Base-by-base conservation (phyloP, 2,888 invertebrate species). In the Macaria notata region DNA sequence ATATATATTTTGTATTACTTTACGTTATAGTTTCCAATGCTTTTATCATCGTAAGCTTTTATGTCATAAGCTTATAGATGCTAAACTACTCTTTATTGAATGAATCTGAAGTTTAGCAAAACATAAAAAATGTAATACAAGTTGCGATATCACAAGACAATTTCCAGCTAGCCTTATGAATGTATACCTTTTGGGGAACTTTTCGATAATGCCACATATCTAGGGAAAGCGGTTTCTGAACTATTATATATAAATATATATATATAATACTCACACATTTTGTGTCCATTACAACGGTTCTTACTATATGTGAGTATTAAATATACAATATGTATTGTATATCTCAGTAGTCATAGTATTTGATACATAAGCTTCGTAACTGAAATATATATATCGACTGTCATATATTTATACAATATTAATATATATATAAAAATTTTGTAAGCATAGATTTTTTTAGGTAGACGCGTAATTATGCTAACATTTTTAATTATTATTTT, bases 321-420 rank as follows among this genome's bases (percentile, higher is more conserved):
- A 57, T 57, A 54, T 58, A 47, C 58, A n/a, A n/a, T n/a, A 58
- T 65, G 19, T 53, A 48, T 59, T 58, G 57, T 60, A 62, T 56
- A 62, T 65, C 62, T 58, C 60, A 59, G 45, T 64, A 43, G 58
- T 58, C 49, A 39, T 61, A 63, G 61, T 59, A 61, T 65, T 65
- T 66, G 57, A 59, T 65, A 66, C 56, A 46, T 56, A 61, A 54
- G 64, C 66, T 67, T 65, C 59, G 49, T 62, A 59, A 56, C 54
- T 61, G 50, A 59, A 55, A 52, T 59, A 62, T 64, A 62, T 64
- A 66, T 65, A 66, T 63, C 49, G 65, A 67, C 67, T 65, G 67
- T 65, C 65, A 41, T 62, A 62, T 57, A 45, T 63, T 62, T 64
- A 63, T 60, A 59, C 54, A 63, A 57, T 59, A 57, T 53, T 56